Percentiles rank a stretch among this genome's conserved stretches.
These are phyloP conservation scores for Meleagris gallopavo DNA, from an alignment of 2,113 vertebrate species.

Conservation along the genomic window DNA sequence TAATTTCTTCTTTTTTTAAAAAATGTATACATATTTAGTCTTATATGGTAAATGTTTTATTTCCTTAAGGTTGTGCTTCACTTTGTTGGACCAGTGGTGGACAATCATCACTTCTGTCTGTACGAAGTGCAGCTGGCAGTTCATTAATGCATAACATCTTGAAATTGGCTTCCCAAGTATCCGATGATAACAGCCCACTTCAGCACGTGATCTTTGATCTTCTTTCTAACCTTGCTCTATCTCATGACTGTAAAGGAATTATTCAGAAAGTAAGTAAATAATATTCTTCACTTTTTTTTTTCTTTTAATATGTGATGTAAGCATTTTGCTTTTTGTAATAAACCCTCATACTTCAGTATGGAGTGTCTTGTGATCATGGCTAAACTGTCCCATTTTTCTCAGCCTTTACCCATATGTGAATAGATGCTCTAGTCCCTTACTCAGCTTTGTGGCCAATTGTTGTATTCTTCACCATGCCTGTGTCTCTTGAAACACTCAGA, in stretches of 20 bases:
- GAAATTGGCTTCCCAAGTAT: slow-evolving; percentile 85
- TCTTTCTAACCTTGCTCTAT: slow-evolving; percentile 89
- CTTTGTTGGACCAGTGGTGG: slow-evolving; percentile 80
- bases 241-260: slow-evolving; percentile 89
- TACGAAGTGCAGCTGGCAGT: slow-evolving; percentile 70
- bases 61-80: slow-evolving; percentile 87
- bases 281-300: not conserved
- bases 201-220: slow-evolving; percentile 88
- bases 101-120: slow-evolving; percentile 24
- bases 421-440: not conserved
- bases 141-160: slow-evolving; percentile 88
- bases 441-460: not conserved
- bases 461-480: not conserved
- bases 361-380: not conserved
- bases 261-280: slow-evolving; percentile 88
- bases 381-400: not conserved
- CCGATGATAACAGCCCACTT: slow-evolving; percentile 78
- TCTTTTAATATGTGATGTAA: not conserved
- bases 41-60: not conserved
- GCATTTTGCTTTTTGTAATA: not conserved
- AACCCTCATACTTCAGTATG: not conserved
- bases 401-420: not conserved
- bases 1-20: not conserved
- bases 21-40: not conserved
- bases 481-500: not conserved